phyloP scores from a whole-genome alignment of 2,888 invertebrate species.

The Thymelicus lineola region DNA sequence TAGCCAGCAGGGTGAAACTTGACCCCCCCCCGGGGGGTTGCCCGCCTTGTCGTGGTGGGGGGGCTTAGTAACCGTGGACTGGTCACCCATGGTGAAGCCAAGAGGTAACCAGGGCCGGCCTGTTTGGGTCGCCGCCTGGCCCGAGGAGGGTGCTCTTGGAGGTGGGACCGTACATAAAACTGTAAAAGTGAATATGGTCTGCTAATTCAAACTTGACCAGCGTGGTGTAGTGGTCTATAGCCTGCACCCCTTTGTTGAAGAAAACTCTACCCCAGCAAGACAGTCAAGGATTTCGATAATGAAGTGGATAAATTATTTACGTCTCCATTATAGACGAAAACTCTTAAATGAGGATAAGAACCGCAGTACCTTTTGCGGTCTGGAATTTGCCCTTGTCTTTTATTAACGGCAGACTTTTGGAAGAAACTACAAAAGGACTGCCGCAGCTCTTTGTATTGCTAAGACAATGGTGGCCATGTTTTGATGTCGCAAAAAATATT shows the following conservation, averaged over 20 bases:
- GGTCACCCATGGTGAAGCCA: too few relatives aligned
- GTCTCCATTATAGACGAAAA: neutral
- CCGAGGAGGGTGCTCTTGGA: too few relatives aligned
- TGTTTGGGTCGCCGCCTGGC: too few relatives aligned
- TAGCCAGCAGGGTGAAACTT: too few relatives aligned
- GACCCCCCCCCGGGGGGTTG: too few relatives aligned
- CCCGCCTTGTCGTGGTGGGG: too few relatives aligned
- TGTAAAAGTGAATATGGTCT: too few relatives aligned
- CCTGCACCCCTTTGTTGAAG: neutral
- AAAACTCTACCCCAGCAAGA: neutral
- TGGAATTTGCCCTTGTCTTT: slow-evolving; percentile 13
- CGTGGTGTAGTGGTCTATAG: neutral
- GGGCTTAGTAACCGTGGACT: too few relatives aligned
- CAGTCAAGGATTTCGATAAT: neutral
- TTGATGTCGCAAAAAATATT: slow-evolving; percentile 29
- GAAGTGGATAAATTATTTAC: neutral
- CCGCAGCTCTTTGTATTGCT: slow-evolving; percentile 16
- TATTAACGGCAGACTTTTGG: slow-evolving; percentile 14
- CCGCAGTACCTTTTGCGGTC: slow-evolving; percentile 15
- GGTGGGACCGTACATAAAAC: too few relatives aligned
- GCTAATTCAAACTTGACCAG: neutral
- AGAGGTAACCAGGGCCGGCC: too few relatives aligned
- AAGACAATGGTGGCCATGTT: slow-evolving; percentile 16
- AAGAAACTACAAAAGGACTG: slow-evolving; percentile 18
- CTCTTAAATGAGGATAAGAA: slow-evolving; percentile 9